Evolutionary conservation across 2,113 vertebrate species (phyloP).

Genomic region (Carassius auratus): DNA sequence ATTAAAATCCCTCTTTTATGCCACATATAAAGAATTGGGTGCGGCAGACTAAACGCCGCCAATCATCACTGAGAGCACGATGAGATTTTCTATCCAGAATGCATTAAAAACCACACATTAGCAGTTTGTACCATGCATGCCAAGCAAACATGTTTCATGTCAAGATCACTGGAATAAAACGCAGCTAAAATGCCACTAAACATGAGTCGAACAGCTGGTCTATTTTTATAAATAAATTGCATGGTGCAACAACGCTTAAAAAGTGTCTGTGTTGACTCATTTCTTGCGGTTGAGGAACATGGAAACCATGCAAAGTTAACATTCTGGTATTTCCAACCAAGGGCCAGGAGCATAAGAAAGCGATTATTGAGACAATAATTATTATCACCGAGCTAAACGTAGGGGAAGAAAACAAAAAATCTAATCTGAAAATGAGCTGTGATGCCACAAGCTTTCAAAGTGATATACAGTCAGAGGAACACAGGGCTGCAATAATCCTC

Average conservation of each 20-base stretch:
- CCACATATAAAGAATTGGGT: constrained; percentile 4
- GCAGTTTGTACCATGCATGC: neutral
- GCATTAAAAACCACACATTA: neutral
- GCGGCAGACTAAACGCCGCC: neutral
- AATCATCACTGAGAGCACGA: constrained; percentile 14
- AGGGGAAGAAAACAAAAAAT: constrained; percentile 19
- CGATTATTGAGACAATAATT: constrained; percentile 35
- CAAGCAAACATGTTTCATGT: constrained; percentile 8
- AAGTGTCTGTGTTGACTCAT: constrained; percentile 26
- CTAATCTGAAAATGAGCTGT: constrained; percentile 34
- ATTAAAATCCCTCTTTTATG: constrained; percentile 43
- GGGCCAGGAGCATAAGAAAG: constrained; percentile 19
- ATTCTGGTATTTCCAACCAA: constrained; percentile 32
- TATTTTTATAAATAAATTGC: constrained; percentile 36
- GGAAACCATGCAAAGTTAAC: constrained; percentile 23
- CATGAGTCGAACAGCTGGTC: neutral
- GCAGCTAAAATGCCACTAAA: neutral
- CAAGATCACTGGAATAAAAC: neutral
- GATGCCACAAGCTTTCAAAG: constrained; percentile 37
- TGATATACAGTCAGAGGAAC: constrained; percentile 31
- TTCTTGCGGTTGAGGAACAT: constrained; percentile 15
- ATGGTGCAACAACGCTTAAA: constrained; percentile 26
- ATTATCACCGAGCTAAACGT: constrained; percentile 24
- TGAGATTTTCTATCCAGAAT: neutral
- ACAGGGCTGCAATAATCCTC: constrained; percentile 32